Conservation (phyloP, 35 echinoderm and acorn worm genomes). For the Heliocidaris erythrogramma region DNA sequence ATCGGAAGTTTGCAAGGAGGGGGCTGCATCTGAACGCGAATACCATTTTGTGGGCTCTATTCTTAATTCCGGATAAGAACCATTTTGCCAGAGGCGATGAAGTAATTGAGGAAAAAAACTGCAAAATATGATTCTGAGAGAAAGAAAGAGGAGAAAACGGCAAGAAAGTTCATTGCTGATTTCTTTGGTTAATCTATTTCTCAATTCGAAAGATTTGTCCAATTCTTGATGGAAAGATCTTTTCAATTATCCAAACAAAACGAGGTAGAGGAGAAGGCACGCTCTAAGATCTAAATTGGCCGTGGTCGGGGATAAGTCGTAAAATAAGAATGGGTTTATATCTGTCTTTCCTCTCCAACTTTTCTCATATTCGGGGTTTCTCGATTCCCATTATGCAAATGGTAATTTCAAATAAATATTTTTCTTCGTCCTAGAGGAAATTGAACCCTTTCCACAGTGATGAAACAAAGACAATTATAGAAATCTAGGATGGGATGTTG, state of each 20-base stretch:
- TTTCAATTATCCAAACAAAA: constrained; percentile 13
- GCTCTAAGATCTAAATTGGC: neutral
- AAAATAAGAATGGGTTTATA: neutral
- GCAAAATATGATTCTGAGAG: constrained; percentile 1
- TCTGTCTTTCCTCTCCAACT: neutral
- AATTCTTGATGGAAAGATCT: constrained; percentile 3
- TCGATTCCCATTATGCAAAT: neutral
- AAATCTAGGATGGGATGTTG: neutral
- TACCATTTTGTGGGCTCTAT: neutral
- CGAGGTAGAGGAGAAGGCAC: neutral
- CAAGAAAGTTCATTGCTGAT: neutral
- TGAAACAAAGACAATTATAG: constrained; percentile 26
- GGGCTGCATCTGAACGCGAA: neutral
- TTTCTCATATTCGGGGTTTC: neutral
- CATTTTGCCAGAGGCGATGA: neutral
- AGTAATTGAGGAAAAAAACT: constrained; percentile 4
- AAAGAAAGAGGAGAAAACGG: neutral
- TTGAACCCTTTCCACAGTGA: neutral
- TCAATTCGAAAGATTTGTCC: constrained; percentile 5
- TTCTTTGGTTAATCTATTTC: constrained; percentile 12
- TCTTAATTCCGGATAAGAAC: neutral
- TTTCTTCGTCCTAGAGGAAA: constrained; percentile 31
- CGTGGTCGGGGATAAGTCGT: neutral
- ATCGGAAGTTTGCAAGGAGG: neutral
- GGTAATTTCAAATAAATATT: neutral